Evolutionary conservation across 1,140 invertebrate species (phyloP), one percentile per base, ranked within the genome.

Genomic region (Diachasma alloeum): DNA sequence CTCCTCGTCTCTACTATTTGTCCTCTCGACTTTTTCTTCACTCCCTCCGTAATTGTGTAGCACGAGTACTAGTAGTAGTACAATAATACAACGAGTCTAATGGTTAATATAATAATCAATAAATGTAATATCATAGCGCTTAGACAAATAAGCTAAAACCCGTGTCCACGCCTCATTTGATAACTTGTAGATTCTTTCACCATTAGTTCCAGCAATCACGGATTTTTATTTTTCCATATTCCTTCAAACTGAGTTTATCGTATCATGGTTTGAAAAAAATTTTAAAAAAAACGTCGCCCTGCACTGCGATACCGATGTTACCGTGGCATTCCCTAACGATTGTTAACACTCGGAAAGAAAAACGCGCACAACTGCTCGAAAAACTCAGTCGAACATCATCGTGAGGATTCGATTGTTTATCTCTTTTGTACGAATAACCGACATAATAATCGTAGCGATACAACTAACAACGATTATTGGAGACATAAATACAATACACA

Each of bases 381-480:
- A 46, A 72, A 26, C 72, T 63, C 56, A 39, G 44, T 26, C 39
- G 31, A 67, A 76, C 19, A 56, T 39, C 36, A 42, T 44, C 42
- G 56, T 73, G 19, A 63, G 24, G 24, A 63, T 63, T 63, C 24
- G 19, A 31, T 63, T 63, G 26, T 63, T 39, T n/a, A 56, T 36
- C 13, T 70, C 44, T 22, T 56, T 63, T 63, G 59, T 31, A 63
- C 19, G 59, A 63, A 63, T 63, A 63, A 66, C 75, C 75, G 77
- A 77, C 80, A 74, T 80, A 80, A 75, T 83, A 79, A 74, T 85
- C 81, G 78, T 83, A 85, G 80, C 81, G 79, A 83, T 84, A 84
- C 81, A 87, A 87, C 86, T 87, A 88, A 87, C 85, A 87, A 87
- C 85, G 86, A 88, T 87, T 87, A 87, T 87, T 83, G 59, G 79